These are phyloP conservation scores for Cecidostiba fungosa DNA, from an alignment of 2,888 invertebrate genomes.

Conservation along the genomic window DNA sequence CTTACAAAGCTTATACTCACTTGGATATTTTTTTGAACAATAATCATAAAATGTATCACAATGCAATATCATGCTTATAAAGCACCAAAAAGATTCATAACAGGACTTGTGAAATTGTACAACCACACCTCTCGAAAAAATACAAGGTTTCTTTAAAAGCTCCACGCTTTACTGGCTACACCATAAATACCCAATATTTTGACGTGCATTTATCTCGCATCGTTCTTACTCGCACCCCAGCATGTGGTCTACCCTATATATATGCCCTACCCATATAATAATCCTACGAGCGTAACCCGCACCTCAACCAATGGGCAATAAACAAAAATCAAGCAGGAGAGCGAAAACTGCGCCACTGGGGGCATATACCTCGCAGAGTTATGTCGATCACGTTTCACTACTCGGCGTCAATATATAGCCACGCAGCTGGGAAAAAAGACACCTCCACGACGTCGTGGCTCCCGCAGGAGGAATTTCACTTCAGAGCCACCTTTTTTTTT, in stretches of 20 bases:
- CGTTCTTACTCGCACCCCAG: no score
- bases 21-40: no score
- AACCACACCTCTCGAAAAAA: no score
- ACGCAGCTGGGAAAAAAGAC: slow-evolving; percentile 10
- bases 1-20: no score
- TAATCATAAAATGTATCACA: no score
- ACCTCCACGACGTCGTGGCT: not conserved
- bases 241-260: not conserved
- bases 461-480: slow-evolving; percentile 45
- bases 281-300: not conserved
- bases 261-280: not conserved
- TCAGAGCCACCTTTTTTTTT: not conserved
- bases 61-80: no score
- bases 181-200: no score
- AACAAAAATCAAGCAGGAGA: slow-evolving; percentile 27
- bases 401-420: not conserved
- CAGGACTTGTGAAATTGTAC: no score
- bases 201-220: no score
- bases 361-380: slow-evolving; percentile 16
- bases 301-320: slow-evolving; percentile 1
- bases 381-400: slow-evolving; percentile 56
- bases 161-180: no score
- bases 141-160: no score
- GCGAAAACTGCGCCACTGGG: not conserved
- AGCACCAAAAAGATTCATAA: no score